Percentiles rank a stretch among this genome's conserved stretches.
These are phyloP conservation scores for Meiosimyza decipiens DNA, from an alignment of 2,888 invertebrate genomes.

Conservation along the genomic window DNA sequence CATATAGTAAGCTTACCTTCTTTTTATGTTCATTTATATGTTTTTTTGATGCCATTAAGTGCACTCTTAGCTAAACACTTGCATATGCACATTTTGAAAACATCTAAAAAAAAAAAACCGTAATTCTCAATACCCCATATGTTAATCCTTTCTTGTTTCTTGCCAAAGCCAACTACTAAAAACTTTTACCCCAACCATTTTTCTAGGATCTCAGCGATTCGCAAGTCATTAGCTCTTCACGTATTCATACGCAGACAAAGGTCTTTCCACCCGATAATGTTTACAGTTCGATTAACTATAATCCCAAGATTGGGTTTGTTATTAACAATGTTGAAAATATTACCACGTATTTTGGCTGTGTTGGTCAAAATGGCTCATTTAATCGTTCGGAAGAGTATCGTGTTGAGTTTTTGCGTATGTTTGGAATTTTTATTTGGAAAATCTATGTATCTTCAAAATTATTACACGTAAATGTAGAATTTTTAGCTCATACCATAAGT, in stretches of 20 bases:
- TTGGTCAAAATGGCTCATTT: slow-evolving; percentile 35
- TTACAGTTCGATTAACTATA: slow-evolving; percentile 48
- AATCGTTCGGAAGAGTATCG: slow-evolving; percentile 30
- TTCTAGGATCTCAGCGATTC: slow-evolving; percentile 42
- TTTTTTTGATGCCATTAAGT: no score
- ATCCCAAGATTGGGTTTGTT: slow-evolving; percentile 54
- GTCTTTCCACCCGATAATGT: slow-evolving; percentile 47
- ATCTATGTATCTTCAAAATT: no score
- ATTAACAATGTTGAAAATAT: slow-evolving; percentile 47
- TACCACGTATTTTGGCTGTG: slow-evolving; percentile 47
- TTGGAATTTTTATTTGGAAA: background rate
- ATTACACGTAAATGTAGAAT: no score
- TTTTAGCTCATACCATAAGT: no score
- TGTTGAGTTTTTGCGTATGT: slow-evolving; percentile 34
- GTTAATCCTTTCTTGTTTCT: background rate
- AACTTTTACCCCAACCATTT: background rate
- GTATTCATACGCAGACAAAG: slow-evolving; percentile 41
- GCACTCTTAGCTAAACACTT: no score
- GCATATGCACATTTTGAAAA: no score
- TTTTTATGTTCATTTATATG: no score
- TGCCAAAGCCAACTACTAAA: background rate
- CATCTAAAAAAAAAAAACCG: no score
- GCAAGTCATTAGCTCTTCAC: slow-evolving; percentile 49
- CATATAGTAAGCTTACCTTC: background rate
- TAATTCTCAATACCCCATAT: no score